Conservation (phyloP, 2,888 invertebrate species). For the Drosophila affinis region DNA sequence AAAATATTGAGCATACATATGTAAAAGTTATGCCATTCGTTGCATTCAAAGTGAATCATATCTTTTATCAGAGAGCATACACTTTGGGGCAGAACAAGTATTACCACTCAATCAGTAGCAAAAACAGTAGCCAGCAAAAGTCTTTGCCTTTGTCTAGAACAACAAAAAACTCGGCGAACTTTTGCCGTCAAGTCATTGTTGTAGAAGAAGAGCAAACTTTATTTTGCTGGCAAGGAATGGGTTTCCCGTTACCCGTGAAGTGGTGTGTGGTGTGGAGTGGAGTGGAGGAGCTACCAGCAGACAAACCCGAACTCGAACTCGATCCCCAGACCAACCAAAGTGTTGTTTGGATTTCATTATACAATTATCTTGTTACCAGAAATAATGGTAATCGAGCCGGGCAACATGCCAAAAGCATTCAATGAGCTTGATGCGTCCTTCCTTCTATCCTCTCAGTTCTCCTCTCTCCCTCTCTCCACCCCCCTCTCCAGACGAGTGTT, state of each 20-base stretch:
- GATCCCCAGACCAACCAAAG: slow-evolving; percentile 47
- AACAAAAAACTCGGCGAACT: slow-evolving; percentile 64
- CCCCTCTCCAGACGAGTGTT: slow-evolving; percentile 24
- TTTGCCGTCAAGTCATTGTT: slow-evolving; percentile 77
- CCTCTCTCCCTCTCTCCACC: not conserved
- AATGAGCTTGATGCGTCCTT: slow-evolving; percentile 57
- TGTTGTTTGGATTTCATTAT: slow-evolving; percentile 81
- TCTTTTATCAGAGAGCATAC: not conserved
- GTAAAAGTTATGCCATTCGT: not conserved
- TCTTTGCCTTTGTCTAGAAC: slow-evolving; percentile 33
- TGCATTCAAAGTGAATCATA: not conserved
- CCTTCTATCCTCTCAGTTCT: slow-evolving; percentile 21
- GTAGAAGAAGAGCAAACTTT: slow-evolving; percentile 31
- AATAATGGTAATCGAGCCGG: slow-evolving; percentile 79
- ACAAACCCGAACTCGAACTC: slow-evolving; percentile 2
- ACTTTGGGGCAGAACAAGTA: slow-evolving; percentile 41
- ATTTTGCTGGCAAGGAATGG: slow-evolving; percentile 8
- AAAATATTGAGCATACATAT: not conserved
- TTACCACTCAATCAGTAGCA: slow-evolving; percentile 69
- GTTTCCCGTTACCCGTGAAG: not conserved
- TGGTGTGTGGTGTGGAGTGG: not conserved
- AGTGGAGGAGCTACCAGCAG: slow-evolving; percentile 33
- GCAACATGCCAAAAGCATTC: slow-evolving; percentile 80
- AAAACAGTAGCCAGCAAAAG: slow-evolving; percentile 24
- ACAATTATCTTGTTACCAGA: slow-evolving; percentile 81